Percentiles rank a stretch among this genome's conserved stretches.
These are phyloP conservation scores for Nemotelus nigrinus DNA, from an alignment of 2,888 invertebrate genomes.

Conservation along the genomic window DNA sequence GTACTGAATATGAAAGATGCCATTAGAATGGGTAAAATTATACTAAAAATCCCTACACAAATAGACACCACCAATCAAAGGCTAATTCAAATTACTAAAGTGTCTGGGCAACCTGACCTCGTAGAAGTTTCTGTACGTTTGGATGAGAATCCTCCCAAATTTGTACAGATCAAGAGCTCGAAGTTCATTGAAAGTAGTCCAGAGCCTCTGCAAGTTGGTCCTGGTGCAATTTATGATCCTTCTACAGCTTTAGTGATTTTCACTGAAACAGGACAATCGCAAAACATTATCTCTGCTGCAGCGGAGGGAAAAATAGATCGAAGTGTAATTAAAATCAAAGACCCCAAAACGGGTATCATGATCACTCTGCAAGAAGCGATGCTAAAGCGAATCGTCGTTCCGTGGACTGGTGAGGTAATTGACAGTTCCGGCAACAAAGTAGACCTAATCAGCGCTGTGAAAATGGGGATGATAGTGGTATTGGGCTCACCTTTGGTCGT, in stretches of 20 bases:
- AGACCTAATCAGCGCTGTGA: constrained; percentile 77
- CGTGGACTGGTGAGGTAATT: constrained; percentile 74
- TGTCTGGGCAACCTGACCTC: constrained; percentile 76
- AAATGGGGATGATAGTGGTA: constrained; percentile 80
- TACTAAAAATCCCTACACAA: constrained; percentile 69
- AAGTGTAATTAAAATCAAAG: constrained; percentile 74
- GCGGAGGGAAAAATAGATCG: constrained; percentile 78
- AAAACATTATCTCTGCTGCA: constrained; percentile 79
- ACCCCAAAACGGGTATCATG: constrained; percentile 74
- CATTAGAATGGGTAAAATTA: constrained; percentile 72
- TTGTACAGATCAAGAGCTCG: constrained; percentile 66
- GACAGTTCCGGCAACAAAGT: constrained; percentile 74
- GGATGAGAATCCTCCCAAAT: constrained; percentile 65
- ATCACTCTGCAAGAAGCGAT: constrained; percentile 81
- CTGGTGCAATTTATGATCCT: constrained; percentile 82
- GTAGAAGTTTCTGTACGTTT: constrained; percentile 74
- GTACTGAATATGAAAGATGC: constrained; percentile 78
- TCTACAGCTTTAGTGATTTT: constrained; percentile 78
- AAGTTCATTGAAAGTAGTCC: constrained; percentile 65
- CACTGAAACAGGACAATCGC: constrained; percentile 75
- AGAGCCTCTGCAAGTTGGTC: constrained; percentile 78
- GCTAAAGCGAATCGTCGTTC: constrained; percentile 77
- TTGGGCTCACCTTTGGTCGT: constrained; percentile 80
- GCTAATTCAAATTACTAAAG: constrained; percentile 77
- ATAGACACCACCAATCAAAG: constrained; percentile 68